phyloP scores from a whole-genome alignment of 2,113 vertebrate genomes.

The Typhlomys cinereus region DNA sequence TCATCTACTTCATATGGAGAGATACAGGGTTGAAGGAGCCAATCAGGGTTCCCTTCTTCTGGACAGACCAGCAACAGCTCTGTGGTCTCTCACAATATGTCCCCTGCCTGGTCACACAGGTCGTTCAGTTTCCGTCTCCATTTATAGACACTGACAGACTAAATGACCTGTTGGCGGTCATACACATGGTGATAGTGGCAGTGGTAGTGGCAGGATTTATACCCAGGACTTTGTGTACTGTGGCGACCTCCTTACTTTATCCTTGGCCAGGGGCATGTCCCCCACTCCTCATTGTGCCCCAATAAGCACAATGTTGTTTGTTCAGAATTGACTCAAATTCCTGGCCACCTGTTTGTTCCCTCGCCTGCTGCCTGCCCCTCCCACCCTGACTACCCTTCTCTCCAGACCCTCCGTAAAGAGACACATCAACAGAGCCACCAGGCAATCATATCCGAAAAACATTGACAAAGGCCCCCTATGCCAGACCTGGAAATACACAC shows the following conservation, averaged over 20 bases:
- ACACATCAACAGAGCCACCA: not conserved
- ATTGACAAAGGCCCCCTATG: not conserved
- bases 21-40: not conserved
- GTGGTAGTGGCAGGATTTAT: not conserved
- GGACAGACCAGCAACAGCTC: too few species aligned
- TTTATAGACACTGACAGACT: not conserved
- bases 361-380: too few species aligned
- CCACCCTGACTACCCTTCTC: not conserved
- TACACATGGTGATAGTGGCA: rapidly evolving
- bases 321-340: not conserved
- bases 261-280: rapidly evolving
- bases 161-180: not conserved
- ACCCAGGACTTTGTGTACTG: not conserved
- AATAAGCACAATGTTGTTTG: not conserved
- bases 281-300: not conserved
- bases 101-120: not conserved
- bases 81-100: not conserved
- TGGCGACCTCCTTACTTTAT: rapidly evolving
- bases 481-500: not conserved
- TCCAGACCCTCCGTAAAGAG: not conserved
- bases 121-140: not conserved
- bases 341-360: not conserved
- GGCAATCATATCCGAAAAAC: not conserved
- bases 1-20: not conserved
- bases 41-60: not conserved